Evolutionary conservation across 2,797 vertebrate genomes (phyloP), one percentile per base, ranked within the genome.

Genomic region (Limosa lapponica): DNA sequence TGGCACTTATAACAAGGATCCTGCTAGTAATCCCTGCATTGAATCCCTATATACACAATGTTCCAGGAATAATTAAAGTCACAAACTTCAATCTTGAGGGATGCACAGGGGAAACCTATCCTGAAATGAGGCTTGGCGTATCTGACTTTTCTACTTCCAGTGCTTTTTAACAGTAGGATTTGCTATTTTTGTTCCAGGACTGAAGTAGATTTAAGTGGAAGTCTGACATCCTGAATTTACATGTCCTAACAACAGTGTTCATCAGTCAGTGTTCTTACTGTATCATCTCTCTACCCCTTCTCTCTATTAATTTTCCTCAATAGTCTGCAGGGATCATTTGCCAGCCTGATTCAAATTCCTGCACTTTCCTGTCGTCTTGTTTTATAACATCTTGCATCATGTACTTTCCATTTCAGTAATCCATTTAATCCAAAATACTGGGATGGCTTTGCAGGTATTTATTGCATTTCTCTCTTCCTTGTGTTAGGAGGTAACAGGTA

Each of bases 331-430:
- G 83, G 95, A 89, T 97, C 90, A 90, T 93, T 97, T 95, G 95
- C 90, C 78, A 94, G 71, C 59, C 87, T 95, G 94, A 92, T 95
- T 95, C 86, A 89, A 87, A 94, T 97, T 95, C 93, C 87, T 96
- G 78, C 57, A 62, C 83, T 90, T 96, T 82, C 61, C 86, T 94
- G 83, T 92, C 61, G 2, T 89, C 83, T 90, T 95, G 86, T 95
- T 95, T 96, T 96, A 94, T 94, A 93, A 87, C 81, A 84, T 94
- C 80, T 96, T 94, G 86, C 94, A 95, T 95, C 92, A 58, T 90
- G 86, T 93, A 90, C 81, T 94, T 97, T 95, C 96, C 81, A 82
- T 92, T 94, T 94, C 94, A 92, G 71, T 96, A 95, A 96, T 95
- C 92, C 86, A 77, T 93, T 95, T 95, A 96, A 96, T 95, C 93